Conservation (phyloP, 2,113 vertebrate genomes). For the Elgaria multicarinata region DNA sequence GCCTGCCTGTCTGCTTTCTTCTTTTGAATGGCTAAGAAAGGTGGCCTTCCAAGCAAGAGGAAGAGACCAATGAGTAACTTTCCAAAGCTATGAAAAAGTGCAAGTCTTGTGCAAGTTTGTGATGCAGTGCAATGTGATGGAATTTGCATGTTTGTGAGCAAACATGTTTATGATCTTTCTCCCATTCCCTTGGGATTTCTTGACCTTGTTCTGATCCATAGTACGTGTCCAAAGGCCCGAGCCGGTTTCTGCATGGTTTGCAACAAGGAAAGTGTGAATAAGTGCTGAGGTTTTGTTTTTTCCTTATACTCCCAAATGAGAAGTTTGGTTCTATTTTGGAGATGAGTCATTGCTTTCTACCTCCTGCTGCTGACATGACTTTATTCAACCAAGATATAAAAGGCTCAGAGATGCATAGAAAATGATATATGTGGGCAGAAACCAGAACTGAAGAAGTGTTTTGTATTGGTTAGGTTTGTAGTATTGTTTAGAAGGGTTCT, state of each 20-base stretch:
- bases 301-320: neutral
- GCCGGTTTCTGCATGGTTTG: conserved; percentile 39
- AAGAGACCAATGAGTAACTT: conserved; percentile 46
- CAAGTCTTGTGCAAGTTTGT: conserved; percentile 47
- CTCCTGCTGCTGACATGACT: conserved; percentile 26
- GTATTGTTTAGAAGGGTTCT: neutral
- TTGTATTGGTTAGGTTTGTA: neutral
- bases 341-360: neutral
- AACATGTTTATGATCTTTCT: conserved; percentile 21
- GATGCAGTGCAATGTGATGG: conserved; percentile 47
- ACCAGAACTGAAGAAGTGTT: neutral
- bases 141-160: conserved; percentile 11
- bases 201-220: conserved; percentile 43
- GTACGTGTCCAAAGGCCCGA: neutral
- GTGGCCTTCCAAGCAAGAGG: neutral
- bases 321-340: conserved; percentile 42
- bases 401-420: neutral
- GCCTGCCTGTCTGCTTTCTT: neutral
- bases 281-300: too few relatives aligned
- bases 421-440: conserved; percentile 17
- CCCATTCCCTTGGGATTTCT: conserved; percentile 17
- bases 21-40: neutral
- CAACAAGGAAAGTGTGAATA: neutral
- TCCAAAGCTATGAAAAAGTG: conserved; percentile 55
- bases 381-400: neutral